A percentile compares a stretch with the other conserved stretches of the same genome.
These are phyloP conservation scores for Neodon shergylaensis DNA, from an alignment of 2,113 vertebrate species.

Conservation along the genomic window DNA sequence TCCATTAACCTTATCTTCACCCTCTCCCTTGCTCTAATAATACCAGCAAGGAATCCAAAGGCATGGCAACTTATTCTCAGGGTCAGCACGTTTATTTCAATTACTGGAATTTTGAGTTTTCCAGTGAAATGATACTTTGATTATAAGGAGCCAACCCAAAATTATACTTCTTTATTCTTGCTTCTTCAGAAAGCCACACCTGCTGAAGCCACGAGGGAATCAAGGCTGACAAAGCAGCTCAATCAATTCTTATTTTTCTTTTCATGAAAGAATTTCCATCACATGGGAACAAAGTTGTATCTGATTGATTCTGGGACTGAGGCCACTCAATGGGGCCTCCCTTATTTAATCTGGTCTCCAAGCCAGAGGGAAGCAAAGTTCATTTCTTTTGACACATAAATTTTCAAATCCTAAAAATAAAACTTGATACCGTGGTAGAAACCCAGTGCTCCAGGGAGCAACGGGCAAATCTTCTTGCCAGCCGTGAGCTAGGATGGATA, in stretches of 20 bases:
- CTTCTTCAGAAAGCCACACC: constrained; percentile 49
- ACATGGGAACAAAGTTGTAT: constrained; percentile 75
- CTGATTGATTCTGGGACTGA: constrained; percentile 10
- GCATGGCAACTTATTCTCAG: constrained; percentile 55
- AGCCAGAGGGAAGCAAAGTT: constrained; percentile 43
- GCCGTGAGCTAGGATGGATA: not conserved
- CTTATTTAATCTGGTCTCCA: not conserved
- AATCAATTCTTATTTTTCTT: constrained; percentile 61
- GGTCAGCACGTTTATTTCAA: constrained; percentile 59
- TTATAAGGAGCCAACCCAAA: constrained; percentile 63
- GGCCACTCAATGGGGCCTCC: not conserved
- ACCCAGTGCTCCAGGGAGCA: not conserved
- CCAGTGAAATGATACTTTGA: constrained; percentile 66
- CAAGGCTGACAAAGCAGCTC: constrained; percentile 48
- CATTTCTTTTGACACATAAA: constrained; percentile 55
- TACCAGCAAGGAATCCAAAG: constrained; percentile 62
- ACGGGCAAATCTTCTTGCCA: constrained; percentile 4
- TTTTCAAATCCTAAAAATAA: constrained; percentile 62
- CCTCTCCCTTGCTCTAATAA: constrained; percentile 59
- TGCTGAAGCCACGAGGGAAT: constrained; percentile 24
- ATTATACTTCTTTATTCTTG: constrained; percentile 55
- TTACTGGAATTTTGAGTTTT: constrained; percentile 69
- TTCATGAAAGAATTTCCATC: constrained; percentile 55
- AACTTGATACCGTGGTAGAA: constrained; percentile 52
- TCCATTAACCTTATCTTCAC: constrained; percentile 60